These are phyloP conservation scores for Subacronicta megacephala DNA, from an alignment of 2,888 invertebrate species.

Conservation along the genomic window DNA sequence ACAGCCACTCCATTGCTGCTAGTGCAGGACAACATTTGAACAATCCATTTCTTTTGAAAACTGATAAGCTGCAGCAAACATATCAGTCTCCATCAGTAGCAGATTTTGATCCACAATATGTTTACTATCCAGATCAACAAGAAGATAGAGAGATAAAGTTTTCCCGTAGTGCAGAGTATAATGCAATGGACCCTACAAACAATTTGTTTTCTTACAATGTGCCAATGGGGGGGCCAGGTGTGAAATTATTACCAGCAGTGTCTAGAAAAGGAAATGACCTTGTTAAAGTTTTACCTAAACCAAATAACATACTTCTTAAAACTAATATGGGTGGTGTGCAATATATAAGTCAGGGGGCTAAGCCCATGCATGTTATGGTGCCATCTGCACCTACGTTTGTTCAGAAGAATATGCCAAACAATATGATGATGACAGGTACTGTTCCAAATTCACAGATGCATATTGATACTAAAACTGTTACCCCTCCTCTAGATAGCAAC, in stretches of 20 bases:
- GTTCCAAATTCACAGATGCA: constrained; percentile 69
- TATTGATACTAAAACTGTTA: constrained; percentile 70
- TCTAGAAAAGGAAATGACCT: constrained; percentile 72
- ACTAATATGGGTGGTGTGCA: constrained; percentile 77
- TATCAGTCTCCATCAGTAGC: constrained; percentile 65
- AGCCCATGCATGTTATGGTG: constrained; percentile 80
- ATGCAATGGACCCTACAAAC: constrained; percentile 69
- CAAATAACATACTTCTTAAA: constrained; percentile 81
- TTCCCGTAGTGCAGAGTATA: constrained; percentile 83
- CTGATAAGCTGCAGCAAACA: constrained; percentile 77
- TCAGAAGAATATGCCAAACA: constrained; percentile 84
- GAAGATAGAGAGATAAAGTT: constrained; percentile 84
- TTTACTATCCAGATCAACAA: constrained; percentile 76
- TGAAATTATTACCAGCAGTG: constrained; percentile 66
- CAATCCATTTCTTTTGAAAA: constrained; percentile 71
- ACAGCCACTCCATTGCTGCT: constrained; percentile 63
- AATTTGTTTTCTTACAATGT: constrained; percentile 62
- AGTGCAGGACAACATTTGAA: constrained; percentile 66
- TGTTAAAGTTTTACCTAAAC: constrained; percentile 78
- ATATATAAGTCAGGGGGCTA: constrained; percentile 74
- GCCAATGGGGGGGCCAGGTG: constrained; percentile 64
- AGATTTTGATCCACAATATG: constrained; percentile 77
- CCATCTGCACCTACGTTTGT: constrained; percentile 78
- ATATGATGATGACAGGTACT: constrained; percentile 80
- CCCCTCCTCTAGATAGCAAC: constrained; percentile 68